Evolutionary conservation across 2,797 vertebrate species (phyloP).

Genomic region (Austrolebias charrua): DNA sequence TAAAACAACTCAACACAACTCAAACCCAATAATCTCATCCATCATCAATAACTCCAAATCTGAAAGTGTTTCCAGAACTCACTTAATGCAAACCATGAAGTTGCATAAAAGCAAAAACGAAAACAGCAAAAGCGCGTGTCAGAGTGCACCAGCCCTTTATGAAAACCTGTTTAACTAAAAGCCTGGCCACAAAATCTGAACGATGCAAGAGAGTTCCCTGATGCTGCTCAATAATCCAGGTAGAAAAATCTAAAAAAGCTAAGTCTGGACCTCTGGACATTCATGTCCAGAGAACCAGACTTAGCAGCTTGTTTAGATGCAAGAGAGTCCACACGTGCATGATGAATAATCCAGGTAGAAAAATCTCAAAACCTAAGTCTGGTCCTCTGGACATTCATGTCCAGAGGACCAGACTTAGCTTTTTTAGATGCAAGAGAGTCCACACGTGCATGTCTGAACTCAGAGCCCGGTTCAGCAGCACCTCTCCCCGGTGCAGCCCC

Average conservation of each 20-base stretch:
- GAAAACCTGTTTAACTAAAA: not conserved
- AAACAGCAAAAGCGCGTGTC: not conserved
- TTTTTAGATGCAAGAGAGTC: constrained; percentile 2
- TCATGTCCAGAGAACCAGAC: no score
- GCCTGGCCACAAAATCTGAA: not conserved
- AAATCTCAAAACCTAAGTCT: no score
- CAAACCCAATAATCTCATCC: no score
- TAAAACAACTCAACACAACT: no score
- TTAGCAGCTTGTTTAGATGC: no score
- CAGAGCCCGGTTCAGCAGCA: not conserved
- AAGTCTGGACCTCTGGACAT: no score
- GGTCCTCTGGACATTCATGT: no score
- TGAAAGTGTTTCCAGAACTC: not conserved
- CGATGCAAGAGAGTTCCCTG: constrained; percentile 1
- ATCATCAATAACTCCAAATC: constrained; percentile 1
- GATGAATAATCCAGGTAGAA: no score
- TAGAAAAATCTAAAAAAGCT: no score
- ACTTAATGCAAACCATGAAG: not conserved
- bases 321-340: no score
- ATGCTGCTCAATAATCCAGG: no score
- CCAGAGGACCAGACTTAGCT: no score
- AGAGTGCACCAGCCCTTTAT: not conserved
- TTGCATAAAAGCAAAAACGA: not conserved
- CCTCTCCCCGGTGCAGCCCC: not conserved
- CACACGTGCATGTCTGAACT: constrained; percentile 37